Conservation (phyloP, 2,888 invertebrate species). For the Rhyacophila evoluta region DNA sequence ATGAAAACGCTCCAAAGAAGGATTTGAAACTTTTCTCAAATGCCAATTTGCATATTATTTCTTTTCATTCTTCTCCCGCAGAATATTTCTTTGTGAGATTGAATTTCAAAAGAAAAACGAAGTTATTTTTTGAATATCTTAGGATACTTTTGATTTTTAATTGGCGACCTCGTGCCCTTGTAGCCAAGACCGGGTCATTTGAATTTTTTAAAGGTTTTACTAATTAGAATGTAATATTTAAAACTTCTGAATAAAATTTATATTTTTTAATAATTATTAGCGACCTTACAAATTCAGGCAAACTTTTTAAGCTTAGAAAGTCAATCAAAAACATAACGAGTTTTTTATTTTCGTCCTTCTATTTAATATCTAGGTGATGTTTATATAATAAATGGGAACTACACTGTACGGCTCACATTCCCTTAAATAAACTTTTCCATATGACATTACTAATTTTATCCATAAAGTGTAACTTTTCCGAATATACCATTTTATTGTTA, state of each 20-base stretch:
- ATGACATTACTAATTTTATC: too few species aligned
- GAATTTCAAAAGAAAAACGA: slow-evolving; percentile 17
- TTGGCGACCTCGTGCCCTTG: neutral
- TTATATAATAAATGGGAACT: too few species aligned
- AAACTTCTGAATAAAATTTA: neutral
- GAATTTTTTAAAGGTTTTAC: neutral
- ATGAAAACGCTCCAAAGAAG: slow-evolving; percentile 2
- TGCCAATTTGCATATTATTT: slow-evolving; percentile 9
- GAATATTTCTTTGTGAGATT: neutral
- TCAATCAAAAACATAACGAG: too few species aligned
- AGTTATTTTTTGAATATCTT: slow-evolving; percentile 18
- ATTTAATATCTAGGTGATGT: too few species aligned
- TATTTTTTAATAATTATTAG: neutral
- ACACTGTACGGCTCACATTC: too few species aligned
- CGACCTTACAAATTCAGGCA: neutral
- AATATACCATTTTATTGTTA: too few species aligned
- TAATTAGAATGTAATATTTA: neutral
- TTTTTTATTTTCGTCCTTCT: too few species aligned
- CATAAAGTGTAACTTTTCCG: too few species aligned
- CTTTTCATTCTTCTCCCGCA: neutral
- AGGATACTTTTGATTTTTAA: slow-evolving; percentile 9
- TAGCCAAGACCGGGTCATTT: neutral
- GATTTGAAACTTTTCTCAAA: slow-evolving; percentile 22
- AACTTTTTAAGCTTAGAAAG: too few species aligned
- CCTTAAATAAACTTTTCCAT: too few species aligned